These are phyloP conservation scores for Myxocyprinus asiaticus DNA, from an alignment of 2,113 vertebrate genomes.

Conservation along the genomic window DNA sequence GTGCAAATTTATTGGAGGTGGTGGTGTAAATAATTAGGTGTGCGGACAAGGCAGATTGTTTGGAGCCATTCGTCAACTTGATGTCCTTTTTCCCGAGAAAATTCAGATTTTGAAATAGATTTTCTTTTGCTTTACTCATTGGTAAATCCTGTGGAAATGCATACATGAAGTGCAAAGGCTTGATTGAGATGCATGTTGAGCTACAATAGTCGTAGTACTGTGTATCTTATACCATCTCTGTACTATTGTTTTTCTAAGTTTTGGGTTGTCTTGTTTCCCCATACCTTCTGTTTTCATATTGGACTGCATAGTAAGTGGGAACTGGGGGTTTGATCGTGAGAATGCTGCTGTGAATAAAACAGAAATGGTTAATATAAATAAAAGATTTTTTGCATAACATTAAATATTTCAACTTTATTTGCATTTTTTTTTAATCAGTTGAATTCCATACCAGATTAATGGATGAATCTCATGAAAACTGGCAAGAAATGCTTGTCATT, in stretches of 20 bases:
- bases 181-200: slow-evolving; percentile 70
- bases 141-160: slow-evolving; percentile 65
- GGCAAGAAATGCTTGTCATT: too few relatives aligned
- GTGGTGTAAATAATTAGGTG: slow-evolving; percentile 34
- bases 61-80: not conserved
- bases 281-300: slow-evolving; percentile 55
- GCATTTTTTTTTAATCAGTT: not conserved
- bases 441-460: too few relatives aligned
- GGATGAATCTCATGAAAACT: too few relatives aligned
- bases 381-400: slow-evolving; percentile 65
- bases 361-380: slow-evolving; percentile 80
- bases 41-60: slow-evolving; percentile 12
- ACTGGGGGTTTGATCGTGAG: slow-evolving; percentile 55
- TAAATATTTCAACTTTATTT: slow-evolving; percentile 36
- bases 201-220: slow-evolving; percentile 36
- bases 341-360: slow-evolving; percentile 76
- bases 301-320: slow-evolving; percentile 61
- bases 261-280: slow-evolving; percentile 53
- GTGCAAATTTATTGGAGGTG: slow-evolving; percentile 34
- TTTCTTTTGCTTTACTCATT: slow-evolving; percentile 34
- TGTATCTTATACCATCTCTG: slow-evolving; percentile 25
- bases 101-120: slow-evolving; percentile 33
- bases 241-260: slow-evolving; percentile 32
- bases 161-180: slow-evolving; percentile 54
- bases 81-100: slow-evolving; percentile 39